phyloP scores from a whole-genome alignment of 2,888 invertebrate genomes.

The Thyatira batis region DNA sequence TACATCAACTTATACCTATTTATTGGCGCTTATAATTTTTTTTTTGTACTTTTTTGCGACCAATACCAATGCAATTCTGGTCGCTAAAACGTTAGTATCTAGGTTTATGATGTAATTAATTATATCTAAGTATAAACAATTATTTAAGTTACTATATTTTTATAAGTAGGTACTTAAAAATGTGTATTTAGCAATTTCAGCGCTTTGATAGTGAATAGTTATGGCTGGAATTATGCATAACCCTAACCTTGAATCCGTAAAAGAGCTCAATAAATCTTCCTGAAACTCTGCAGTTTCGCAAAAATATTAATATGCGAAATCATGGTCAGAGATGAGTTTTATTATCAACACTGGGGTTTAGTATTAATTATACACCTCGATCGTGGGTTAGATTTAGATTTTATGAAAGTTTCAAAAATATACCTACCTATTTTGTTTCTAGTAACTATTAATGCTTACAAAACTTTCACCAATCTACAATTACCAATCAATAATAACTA shows the following conservation, averaged over 20 bases:
- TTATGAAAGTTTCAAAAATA: no score
- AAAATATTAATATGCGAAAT: not conserved
- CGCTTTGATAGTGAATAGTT: not conserved
- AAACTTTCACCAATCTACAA: not conserved
- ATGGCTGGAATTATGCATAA: not conserved
- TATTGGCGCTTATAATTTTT: no score
- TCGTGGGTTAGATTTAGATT: not conserved
- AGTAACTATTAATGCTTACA: not conserved
- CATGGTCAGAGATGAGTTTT: not conserved
- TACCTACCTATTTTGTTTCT: not conserved
- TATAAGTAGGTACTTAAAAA: no score
- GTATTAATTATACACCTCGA: not conserved
- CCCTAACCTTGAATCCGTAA: not conserved
- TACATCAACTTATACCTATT: no score
- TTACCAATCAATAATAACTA: no score
- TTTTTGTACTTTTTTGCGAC: no score
- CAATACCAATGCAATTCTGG: no score
- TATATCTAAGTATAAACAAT: no score
- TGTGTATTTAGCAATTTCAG: not conserved
- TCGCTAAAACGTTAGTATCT: no score
- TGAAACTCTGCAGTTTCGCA: not conserved
- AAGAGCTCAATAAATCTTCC: not conserved
- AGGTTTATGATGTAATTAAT: no score
- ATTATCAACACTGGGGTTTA: not conserved
- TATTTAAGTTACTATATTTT: no score